A percentile compares a stretch with the other conserved stretches of the same genome.
Conservation (phyloP, 2,888 invertebrate genomes). For the Monopis laevigella region DNA sequence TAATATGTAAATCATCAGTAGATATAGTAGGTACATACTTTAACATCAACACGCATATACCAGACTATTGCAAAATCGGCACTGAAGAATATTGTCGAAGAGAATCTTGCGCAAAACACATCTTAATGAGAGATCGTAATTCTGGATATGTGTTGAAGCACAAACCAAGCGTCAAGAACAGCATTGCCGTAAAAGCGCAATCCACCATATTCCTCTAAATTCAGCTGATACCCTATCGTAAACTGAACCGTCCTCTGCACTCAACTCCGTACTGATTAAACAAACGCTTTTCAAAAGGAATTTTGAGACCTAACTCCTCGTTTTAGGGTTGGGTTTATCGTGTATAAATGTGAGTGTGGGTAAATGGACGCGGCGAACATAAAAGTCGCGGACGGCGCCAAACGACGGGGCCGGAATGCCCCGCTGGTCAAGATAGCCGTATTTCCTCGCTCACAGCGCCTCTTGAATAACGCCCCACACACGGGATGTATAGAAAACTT, state of each 20-base stretch:
- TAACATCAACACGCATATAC: no score
- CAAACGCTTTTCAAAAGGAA: no score
- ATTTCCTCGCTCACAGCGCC: slow-evolving; percentile 6
- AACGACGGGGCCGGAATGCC: slow-evolving; percentile 10
- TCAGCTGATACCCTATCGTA: slow-evolving; percentile 12
- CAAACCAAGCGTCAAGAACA: slow-evolving; percentile 9
- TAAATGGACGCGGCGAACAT: slow-evolving; percentile 1
- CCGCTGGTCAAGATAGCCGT: slow-evolving; percentile 12
- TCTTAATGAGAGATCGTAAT: neutral
- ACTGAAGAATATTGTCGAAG: no score
- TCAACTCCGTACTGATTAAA: neutral
- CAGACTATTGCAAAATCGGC: no score
- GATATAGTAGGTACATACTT: no score
- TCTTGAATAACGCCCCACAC: slow-evolving; percentile 9
- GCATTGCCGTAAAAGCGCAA: slow-evolving; percentile 3
- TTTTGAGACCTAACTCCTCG: no score
- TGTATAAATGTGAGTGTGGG: neutral
- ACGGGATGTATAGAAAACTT: neutral
- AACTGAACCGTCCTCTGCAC: slow-evolving; percentile 10
- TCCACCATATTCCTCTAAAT: slow-evolving; percentile 8
- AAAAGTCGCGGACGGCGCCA: slow-evolving; percentile 11
- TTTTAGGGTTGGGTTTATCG: no score
- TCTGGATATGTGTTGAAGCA: neutral
- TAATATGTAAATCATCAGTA: no score
- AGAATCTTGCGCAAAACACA: no score